phyloP scores from a whole-genome alignment of 2,797 vertebrate genomes.

The Sylvilagus floridanus region DNA sequence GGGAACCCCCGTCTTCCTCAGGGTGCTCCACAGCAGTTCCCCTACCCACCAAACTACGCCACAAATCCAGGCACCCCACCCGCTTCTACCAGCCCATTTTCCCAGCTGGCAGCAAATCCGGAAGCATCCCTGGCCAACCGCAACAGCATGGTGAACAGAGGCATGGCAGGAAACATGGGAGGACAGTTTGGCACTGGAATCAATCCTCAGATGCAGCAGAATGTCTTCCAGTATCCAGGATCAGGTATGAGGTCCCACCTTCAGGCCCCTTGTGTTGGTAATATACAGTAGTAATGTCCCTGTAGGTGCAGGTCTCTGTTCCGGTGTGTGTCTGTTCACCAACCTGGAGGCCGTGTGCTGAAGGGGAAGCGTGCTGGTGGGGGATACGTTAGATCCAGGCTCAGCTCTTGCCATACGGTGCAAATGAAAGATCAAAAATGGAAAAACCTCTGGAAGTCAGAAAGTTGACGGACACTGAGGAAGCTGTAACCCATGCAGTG shows the following conservation, averaged over 20 bases:
- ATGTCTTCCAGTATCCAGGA: conserved; percentile 95
- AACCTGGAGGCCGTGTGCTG: background rate
- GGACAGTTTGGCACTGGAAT: conserved; percentile 91
- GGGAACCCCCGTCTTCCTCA: conserved; percentile 88
- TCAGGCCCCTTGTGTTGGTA: background rate
- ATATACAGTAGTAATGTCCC: too few relatives aligned
- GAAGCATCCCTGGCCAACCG: conserved; percentile 91
- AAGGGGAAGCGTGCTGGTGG: background rate
- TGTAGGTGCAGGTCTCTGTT: background rate
- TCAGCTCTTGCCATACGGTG: background rate
- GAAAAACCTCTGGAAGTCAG: too few relatives aligned
- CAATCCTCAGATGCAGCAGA: conserved; percentile 92
- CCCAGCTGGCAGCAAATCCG: conserved; percentile 88
- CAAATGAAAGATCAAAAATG: too few relatives aligned
- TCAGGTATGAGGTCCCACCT: conserved; percentile 87
- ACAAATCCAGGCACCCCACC: conserved; percentile 90
- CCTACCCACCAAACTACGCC: conserved; percentile 92
- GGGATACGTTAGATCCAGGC: background rate
- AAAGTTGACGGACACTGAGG: too few relatives aligned
- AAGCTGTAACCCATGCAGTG: too few relatives aligned
- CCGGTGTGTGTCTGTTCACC: fast-evolving
- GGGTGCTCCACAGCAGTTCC: conserved; percentile 92
- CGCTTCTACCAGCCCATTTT: conserved; percentile 93
- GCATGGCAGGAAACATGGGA: conserved; percentile 91
- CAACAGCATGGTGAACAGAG: conserved; percentile 90